Evolutionary conservation across 2,888 invertebrate species (phyloP), one percentile per base, ranked within the genome.

Genomic region (Caradrina kadenii): DNA sequence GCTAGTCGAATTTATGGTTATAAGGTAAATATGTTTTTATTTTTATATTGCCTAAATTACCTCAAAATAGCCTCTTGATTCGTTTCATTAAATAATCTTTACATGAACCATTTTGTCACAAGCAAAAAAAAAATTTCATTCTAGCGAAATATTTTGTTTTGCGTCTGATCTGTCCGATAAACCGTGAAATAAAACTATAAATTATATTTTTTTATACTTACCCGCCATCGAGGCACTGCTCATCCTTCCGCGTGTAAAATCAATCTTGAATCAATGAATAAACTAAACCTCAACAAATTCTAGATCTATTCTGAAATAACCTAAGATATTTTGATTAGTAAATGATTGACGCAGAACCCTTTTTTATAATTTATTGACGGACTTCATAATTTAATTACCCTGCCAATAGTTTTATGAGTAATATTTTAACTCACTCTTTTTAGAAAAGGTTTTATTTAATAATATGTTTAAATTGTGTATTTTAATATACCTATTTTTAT

Each of bases 211-310:
- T 77, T 84, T 45, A 66, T 83, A 89, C 91, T 90, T 88, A 96
- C 95, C 95, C 79, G 95, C 95, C 95, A 96, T 95, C n/a, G 95
- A 95, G 90, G 96, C 95, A 89, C 96, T 96, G 94, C 94, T 95
- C 95, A 96, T 95, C 82, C 92, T 94, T 73, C 95, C 95, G 56
- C 94, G 91, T 85, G 94, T 93, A 84, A 95, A 96, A 94, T 94
- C 94, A 94, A 96, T 96, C 91, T 93, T 96, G 93, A 89, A 87
- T 83, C 75, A 81, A 85, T 86, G 78, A 72, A 67, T 49, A 58
- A 69, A 72, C 66, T 60, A 50, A 63, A 53, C 76, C 65, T 63
- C 69, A 83, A 82, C 64, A 73, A 79, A 74, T 69, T 55, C 26
- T 69, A 80, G 65, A 55, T 50, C 15, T 50, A 35, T 49, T 19